Evolutionary conservation across 2,113 vertebrate genomes (phyloP), one percentile per base, ranked within the genome.

Genomic region (Caracal caracal): DNA sequence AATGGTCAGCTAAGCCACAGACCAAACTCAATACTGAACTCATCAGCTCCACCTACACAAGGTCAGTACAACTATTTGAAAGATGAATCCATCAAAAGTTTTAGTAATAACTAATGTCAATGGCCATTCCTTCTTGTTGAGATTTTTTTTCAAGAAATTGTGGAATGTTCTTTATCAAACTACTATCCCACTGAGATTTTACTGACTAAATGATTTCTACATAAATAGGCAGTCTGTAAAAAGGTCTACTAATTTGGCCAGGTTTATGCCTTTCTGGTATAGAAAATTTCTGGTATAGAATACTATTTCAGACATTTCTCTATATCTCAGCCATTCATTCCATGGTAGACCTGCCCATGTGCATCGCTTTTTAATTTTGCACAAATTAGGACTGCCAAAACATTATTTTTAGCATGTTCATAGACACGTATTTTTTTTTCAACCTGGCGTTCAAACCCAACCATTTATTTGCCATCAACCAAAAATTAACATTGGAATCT

Each of bases 401-500:
- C 1, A 68, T 30, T 49, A 53, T 59, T 91, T 94, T 83, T 30
- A 94, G 13, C 33, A 88, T 71, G 49, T 71, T 94, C 8, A 2
- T n/a, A 76, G 81, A 96, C 33, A 81, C 10, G 8, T 40, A 2
- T 82, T 4, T 81, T 35, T 59, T 59, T 97, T 97, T 83, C 47
- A 96, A 17, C 17, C 63, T 26, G n/a, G 43, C 79, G 0, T 85
- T 97, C 93, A 95, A 47, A 89, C 49, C 81, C 96, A 97, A 94
- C 85, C 83, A 89, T 76, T 85, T 12, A 20, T 75, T 96, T 75
- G 10, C 17, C 92, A 83, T 1, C 86, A 94, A 68, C 35, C 2
- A 87, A 83, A 88, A 94, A 86, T 95, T 95, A 96, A 88, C 78
- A 96, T 82, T 37, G 43, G 92, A 95, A 63, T 95, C 92, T 70